Evolutionary conservation across 2,113 vertebrate genomes (phyloP).

Genomic region (Calidris pygmaea): DNA sequence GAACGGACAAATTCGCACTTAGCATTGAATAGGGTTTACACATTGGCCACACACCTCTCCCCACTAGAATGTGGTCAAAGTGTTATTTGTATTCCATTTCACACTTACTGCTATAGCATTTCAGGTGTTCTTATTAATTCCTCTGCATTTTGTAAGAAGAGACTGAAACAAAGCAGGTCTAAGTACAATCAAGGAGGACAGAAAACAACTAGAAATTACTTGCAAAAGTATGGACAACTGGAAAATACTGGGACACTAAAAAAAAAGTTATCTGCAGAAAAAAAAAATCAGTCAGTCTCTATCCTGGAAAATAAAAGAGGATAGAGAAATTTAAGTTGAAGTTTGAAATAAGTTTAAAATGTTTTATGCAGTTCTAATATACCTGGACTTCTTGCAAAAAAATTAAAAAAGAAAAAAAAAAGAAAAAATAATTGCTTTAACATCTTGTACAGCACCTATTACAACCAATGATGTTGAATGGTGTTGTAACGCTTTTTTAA

Average conservation of each 20-base stretch:
- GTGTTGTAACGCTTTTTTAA: background rate
- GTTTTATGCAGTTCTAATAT: background rate
- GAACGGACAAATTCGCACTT: background rate
- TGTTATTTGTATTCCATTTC: background rate
- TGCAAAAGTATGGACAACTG: background rate
- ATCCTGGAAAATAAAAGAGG: background rate
- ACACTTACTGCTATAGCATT: background rate
- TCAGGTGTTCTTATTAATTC: background rate
- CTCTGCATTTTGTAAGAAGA: background rate
- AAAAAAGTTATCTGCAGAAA: background rate
- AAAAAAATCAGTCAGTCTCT: background rate
- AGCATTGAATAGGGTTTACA: background rate
- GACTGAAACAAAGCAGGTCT: background rate
- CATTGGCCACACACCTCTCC: rapidly evolving
- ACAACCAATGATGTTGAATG: background rate
- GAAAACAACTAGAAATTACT: background rate
- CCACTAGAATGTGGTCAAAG: background rate
- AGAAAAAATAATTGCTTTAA: background rate
- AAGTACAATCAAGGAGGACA: background rate
- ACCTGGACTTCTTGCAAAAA: background rate
- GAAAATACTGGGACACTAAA: background rate
- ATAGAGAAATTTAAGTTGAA: background rate
- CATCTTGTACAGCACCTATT: background rate
- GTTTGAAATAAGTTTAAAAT: background rate
- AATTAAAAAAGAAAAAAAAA: background rate